Percentiles rank a stretch among this genome's conserved stretches.
Evolutionary conservation across 2,888 invertebrate species (phyloP).

Genomic region (Agrochola macilenta): DNA sequence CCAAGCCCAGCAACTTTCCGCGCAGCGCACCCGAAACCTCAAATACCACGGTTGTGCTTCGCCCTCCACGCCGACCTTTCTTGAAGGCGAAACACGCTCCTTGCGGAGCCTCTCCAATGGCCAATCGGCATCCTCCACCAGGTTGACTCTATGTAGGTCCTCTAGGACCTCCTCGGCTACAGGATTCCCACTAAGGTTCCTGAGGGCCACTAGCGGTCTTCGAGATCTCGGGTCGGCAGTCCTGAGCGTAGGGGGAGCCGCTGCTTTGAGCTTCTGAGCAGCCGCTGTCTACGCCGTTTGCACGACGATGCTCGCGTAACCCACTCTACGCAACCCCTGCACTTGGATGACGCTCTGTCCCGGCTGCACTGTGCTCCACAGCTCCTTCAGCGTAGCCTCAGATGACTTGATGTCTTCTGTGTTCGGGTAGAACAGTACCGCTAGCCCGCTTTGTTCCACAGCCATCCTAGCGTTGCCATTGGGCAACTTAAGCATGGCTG

Average conservation of each 20-base stretch:
- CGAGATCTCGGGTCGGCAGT: neutral
- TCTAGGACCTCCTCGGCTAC: fast-evolving
- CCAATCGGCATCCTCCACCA: conserved; percentile 28
- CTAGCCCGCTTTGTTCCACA: neutral
- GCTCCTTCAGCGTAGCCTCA: neutral
- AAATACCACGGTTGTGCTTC: conserved; percentile 2
- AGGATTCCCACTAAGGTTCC: neutral
- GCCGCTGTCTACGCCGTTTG: neutral
- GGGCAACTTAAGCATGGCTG: neutral
- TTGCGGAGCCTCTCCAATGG: fast-evolving
- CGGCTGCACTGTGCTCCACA: neutral
- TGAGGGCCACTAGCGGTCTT: neutral
- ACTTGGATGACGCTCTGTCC: fast-evolving
- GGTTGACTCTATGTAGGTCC: conserved; percentile 33
- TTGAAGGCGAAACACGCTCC: neutral
- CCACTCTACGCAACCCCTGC: neutral
- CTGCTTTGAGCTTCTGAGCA: neutral
- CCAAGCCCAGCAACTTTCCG: conserved; percentile 20
- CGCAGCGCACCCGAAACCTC: neutral
- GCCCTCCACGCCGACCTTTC: conserved; percentile 3
- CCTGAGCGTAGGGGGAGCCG: fast-evolving
- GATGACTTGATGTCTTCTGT: neutral
- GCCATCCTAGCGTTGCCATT: neutral
- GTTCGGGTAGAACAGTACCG: neutral
- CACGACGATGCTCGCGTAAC: conserved; percentile 14